Conservation (phyloP, 2,113 vertebrate genomes). For the Lagenorhynchus albirostris region DNA sequence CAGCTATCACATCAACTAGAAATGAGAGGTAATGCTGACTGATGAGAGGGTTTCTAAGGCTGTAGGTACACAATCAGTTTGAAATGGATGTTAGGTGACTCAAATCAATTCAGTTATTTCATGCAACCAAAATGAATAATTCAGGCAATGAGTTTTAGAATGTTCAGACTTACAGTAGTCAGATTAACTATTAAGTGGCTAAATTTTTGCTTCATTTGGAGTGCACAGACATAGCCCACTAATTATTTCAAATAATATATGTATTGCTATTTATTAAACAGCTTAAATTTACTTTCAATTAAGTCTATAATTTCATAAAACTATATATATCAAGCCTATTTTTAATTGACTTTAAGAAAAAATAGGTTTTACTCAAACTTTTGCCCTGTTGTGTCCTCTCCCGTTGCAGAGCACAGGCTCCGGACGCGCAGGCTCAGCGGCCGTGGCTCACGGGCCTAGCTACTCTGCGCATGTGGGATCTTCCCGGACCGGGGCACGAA, state of each 20-base stretch:
- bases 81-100: neutral
- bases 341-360: conserved; percentile 22
- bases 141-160: neutral
- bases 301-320: neutral
- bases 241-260: neutral
- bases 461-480: too few species aligned
- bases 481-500: too few species aligned
- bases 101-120: neutral
- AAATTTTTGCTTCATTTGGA: neutral
- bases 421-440: too few species aligned
- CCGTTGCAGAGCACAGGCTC: too few species aligned
- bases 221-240: neutral
- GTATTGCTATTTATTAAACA: neutral
- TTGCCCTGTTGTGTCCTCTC: neutral
- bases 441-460: too few species aligned
- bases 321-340: neutral
- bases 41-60: neutral
- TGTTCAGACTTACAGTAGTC: neutral
- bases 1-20: neutral
- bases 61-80: neutral
- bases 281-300: neutral
- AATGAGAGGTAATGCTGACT: neutral
- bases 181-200: neutral
- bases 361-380: neutral
- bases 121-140: neutral